phyloP scores from a whole-genome alignment of 2,888 invertebrate species.

The Protophormia terraenovae region DNA sequence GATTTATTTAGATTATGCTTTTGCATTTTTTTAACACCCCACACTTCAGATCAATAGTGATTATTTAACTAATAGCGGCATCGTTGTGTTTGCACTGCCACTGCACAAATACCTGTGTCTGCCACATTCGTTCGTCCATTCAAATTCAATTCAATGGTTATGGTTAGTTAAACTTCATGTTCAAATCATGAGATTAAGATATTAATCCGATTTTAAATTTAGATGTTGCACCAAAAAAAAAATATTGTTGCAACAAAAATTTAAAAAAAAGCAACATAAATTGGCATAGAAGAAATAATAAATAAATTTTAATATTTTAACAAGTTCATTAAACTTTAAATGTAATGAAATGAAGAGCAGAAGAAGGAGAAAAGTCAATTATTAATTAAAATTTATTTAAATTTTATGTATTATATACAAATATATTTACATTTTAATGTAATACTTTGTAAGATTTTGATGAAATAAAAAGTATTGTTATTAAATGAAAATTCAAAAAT shows the following conservation, averaged over 20 bases:
- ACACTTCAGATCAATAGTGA: slow-evolving; percentile 53
- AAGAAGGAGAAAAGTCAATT: too few relatives aligned
- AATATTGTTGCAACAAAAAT: not conserved
- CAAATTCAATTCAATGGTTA: slow-evolving; percentile 36
- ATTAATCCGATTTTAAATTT: slow-evolving; percentile 65
- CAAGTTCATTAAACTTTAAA: slow-evolving; percentile 49
- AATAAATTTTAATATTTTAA: slow-evolving; percentile 36
- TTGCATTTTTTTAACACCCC: slow-evolving; percentile 19
- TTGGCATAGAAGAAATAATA: slow-evolving; percentile 18
- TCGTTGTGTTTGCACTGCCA: not conserved
- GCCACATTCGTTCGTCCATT: not conserved
- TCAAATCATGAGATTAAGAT: slow-evolving; percentile 63
- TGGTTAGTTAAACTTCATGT: slow-evolving; percentile 63
- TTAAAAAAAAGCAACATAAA: not conserved
- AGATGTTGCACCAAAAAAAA: slow-evolving; percentile 49
- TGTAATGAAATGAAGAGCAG: too few relatives aligned
- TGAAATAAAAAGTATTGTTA: too few relatives aligned
- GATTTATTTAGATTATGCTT: slow-evolving; percentile 33
- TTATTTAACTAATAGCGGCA: slow-evolving; percentile 49
- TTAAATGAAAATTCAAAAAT: too few relatives aligned
- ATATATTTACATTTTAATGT: too few relatives aligned
- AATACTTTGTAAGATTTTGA: too few relatives aligned
- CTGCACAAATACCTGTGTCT: slow-evolving; percentile 26
- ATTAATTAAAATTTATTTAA: too few relatives aligned
- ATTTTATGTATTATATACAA: too few relatives aligned